A percentile compares a stretch with the other conserved stretches of the same genome.
Evolutionary conservation across 2,113 vertebrate genomes (phyloP).

Genomic region (Onychorhynchus coronatus): DNA sequence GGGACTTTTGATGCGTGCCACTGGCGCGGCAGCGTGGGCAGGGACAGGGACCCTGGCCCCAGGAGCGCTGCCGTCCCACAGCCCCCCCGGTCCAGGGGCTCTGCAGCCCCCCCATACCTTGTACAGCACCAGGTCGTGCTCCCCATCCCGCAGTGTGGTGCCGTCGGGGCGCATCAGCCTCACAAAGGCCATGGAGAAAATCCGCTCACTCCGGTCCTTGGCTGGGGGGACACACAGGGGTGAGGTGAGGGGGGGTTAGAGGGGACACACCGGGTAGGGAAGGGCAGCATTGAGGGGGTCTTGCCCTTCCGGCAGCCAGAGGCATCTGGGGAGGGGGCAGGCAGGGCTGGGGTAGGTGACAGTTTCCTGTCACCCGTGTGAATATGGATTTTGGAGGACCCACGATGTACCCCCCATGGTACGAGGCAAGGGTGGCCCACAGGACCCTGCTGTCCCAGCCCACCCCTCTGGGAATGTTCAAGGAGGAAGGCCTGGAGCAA

Average conservation of each 20-base stretch:
- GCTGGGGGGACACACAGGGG: background rate
- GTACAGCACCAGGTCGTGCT: constrained; percentile 60
- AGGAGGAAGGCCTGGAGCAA: no score
- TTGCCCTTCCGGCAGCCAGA: no score
- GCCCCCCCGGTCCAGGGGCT: rapidly evolving
- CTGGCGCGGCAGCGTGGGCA: rapidly evolving
- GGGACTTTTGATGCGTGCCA: background rate
- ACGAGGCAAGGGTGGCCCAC: rapidly evolving
- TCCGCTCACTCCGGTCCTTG: constrained; percentile 51
- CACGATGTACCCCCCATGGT: rapidly evolving
- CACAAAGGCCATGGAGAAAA: constrained; percentile 68
- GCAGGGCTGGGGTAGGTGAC: background rate
- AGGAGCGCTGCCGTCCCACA: rapidly evolving
- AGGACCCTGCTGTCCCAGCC: background rate
- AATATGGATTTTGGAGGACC: background rate
- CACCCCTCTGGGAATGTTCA: rapidly evolving
- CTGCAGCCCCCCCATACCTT: background rate
- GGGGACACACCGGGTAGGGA: rapidly evolving
- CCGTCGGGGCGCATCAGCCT: constrained; percentile 45
- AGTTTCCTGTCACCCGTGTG: rapidly evolving
- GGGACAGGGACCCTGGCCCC: background rate
- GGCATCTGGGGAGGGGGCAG: rapidly evolving
- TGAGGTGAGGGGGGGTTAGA: rapidly evolving
- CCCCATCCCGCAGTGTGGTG: constrained; percentile 52
- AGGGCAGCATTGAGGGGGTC: rapidly evolving